phyloP scores from a whole-genome alignment of 2,888 invertebrate species.

The Heliconius cydno region DNA sequence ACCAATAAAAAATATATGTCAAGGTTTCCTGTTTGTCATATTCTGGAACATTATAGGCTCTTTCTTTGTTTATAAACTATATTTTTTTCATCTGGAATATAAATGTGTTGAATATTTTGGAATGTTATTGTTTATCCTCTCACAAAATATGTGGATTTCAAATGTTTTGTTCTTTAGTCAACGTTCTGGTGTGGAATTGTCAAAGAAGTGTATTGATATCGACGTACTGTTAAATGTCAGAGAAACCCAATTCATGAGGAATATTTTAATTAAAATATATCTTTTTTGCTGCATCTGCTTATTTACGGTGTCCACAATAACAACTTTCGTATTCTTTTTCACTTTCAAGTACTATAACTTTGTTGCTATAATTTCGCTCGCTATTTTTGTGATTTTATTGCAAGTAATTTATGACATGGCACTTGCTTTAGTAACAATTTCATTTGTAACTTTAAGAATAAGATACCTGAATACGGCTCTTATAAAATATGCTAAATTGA shows the following conservation, averaged over 20 bases:
- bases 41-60: conserved; percentile 22
- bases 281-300: background rate
- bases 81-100: conserved; percentile 3
- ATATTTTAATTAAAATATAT: conserved; percentile 50
- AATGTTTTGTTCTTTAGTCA: conserved; percentile 49
- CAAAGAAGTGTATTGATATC: conserved; percentile 59
- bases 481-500: conserved; percentile 59
- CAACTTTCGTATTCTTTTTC: background rate
- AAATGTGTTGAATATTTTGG: background rate
- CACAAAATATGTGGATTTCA: background rate
- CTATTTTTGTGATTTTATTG: background rate
- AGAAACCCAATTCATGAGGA: conserved; percentile 67
- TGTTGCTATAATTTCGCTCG: background rate
- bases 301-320: background rate
- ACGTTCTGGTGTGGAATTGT: conserved; percentile 52
- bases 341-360: background rate
- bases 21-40: conserved; percentile 30
- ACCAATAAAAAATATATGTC: conserved; percentile 2
- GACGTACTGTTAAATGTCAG: conserved; percentile 61
- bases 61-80: background rate
- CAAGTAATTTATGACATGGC: conserved; percentile 19
- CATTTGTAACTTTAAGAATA: conserved; percentile 50
- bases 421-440: background rate
- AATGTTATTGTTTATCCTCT: conserved; percentile 1
- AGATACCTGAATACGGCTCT: conserved; percentile 66